These are phyloP conservation scores for Xestia c-nigrum DNA, from an alignment of 2,888 invertebrate genomes.

Conservation along the genomic window DNA sequence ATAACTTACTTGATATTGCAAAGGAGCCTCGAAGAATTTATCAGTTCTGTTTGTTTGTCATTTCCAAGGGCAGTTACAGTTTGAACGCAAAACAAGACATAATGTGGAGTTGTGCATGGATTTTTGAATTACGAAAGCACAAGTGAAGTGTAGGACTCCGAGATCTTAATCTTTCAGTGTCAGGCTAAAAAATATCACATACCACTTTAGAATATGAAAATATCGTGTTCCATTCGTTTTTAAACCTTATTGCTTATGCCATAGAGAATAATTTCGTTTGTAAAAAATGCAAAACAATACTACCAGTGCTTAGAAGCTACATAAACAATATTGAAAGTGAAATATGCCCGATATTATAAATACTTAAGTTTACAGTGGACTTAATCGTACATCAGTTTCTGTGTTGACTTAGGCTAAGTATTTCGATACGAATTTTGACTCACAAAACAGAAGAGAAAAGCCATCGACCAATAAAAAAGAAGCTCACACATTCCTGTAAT, in stretches of 20 bases:
- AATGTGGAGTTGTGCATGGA: constrained; percentile 48
- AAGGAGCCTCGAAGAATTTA: constrained; percentile 70
- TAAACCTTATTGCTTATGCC: constrained; percentile 81
- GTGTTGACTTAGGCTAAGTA: constrained; percentile 64
- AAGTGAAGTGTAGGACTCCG: constrained; percentile 60
- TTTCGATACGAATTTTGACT: constrained; percentile 63
- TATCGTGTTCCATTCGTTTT: constrained; percentile 78
- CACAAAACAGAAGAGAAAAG: constrained; percentile 76
- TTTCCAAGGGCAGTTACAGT: constrained; percentile 43
- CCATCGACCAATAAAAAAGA: constrained; percentile 82
- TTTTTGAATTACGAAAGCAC: constrained; percentile 42
- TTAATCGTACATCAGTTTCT: constrained; percentile 61
- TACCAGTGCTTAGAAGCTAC: constrained; percentile 84
- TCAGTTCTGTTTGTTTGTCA: constrained; percentile 60
- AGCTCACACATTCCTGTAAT: constrained; percentile 90
- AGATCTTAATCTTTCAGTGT: constrained; percentile 69
- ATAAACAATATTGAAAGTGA: constrained; percentile 83
- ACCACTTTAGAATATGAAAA: constrained; percentile 87
- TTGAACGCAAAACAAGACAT: constrained; percentile 65
- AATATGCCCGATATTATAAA: constrained; percentile 74
- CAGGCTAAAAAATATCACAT: constrained; percentile 84
- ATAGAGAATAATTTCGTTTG: constrained; percentile 79
- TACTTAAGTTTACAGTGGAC: constrained; percentile 74
- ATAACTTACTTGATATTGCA: constrained; percentile 63
- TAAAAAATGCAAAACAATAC: constrained; percentile 85